phyloP scores from a whole-genome alignment of 2,888 invertebrate genomes.

The Drosophila acutilabella region DNA sequence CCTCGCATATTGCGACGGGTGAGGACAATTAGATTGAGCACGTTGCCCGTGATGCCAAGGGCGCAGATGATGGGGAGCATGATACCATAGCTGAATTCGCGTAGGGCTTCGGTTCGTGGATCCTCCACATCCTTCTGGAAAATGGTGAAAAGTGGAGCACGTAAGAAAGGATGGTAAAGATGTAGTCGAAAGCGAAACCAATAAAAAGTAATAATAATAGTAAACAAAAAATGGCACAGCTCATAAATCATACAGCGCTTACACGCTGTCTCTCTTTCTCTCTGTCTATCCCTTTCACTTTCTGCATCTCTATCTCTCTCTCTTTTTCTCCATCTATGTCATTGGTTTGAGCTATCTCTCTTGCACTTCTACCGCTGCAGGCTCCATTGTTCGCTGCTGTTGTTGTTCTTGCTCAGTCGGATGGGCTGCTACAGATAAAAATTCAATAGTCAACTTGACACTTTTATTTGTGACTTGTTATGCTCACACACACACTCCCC shows the following conservation, averaged over 20 bases:
- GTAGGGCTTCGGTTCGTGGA: constrained; percentile 87
- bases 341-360: constrained; percentile 1
- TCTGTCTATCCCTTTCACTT: background rate
- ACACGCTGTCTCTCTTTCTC: background rate
- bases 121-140: constrained; percentile 85
- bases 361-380: background rate
- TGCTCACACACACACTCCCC: constrained; percentile 39
- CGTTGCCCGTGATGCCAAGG: constrained; percentile 91
- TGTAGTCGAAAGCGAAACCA: constrained; percentile 35
- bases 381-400: constrained; percentile 3
- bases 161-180: constrained; percentile 8
- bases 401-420: constrained; percentile 42
- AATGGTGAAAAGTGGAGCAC: constrained; percentile 4
- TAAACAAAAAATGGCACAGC: constrained; percentile 47
- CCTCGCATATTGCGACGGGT: constrained; percentile 92
- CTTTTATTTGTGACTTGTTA: constrained; percentile 76
- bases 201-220: constrained; percentile 52
- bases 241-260: constrained; percentile 68
- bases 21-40: constrained; percentile 91
- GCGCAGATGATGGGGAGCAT: constrained; percentile 89
- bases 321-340: background rate
- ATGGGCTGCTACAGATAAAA: constrained; percentile 68
- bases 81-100: constrained; percentile 88
- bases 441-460: constrained; percentile 81
- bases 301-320: background rate